Conservation (phyloP, 1,140 invertebrate genomes). For the Bombus difficillimus region DNA sequence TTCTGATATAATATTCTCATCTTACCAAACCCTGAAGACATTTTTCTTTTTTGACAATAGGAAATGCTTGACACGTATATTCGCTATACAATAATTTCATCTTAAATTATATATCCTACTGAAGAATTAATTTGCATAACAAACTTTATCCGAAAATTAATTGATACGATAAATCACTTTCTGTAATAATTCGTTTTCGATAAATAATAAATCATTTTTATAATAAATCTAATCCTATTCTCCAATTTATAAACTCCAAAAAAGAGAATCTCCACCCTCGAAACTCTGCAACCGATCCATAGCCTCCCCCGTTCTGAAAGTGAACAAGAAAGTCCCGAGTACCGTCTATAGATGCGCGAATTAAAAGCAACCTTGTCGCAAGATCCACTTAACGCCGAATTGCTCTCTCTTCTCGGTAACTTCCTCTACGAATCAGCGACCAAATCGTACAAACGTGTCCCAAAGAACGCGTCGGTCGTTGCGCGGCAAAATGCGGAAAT, state of each 20-base stretch:
- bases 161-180: too few species aligned
- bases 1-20: too few species aligned
- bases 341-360: neutral
- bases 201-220: too few species aligned
- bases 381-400: constrained; percentile 24
- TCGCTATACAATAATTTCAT: too few species aligned
- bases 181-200: too few species aligned
- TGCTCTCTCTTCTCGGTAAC: neutral
- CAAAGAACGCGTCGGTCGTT: constrained; percentile 7
- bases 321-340: neutral
- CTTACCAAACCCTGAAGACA: too few species aligned
- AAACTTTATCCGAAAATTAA: too few species aligned
- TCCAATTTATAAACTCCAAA: neutral
- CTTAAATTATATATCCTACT: too few species aligned
- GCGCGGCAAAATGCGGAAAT: constrained; percentile 44
- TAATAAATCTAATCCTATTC: neutral
- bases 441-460: neutral
- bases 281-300: neutral
- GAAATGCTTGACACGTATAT: too few species aligned
- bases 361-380: constrained; percentile 22
- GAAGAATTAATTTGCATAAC: too few species aligned
- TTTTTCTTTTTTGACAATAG: too few species aligned
- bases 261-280: neutral
- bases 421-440: neutral
- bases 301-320: neutral